Base-by-base conservation (phyloP, 2,888 invertebrate species). In the Schrankia costaestrigalis region DNA sequence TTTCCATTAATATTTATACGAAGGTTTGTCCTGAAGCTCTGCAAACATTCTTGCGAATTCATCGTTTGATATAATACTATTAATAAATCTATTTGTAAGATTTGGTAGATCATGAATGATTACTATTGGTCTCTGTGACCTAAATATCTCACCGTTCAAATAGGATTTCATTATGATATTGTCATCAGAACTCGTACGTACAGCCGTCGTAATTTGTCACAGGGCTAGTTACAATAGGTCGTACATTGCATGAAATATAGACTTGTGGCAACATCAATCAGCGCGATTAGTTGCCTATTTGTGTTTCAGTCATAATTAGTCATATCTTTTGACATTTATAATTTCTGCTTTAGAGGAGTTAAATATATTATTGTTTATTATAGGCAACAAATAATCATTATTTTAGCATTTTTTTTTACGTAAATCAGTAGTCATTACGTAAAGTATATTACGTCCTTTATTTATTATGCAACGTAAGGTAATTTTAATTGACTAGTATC, bases 201-300 rank as follows among this genome's bases (percentile, higher is more conserved):
- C 57, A 59, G 59, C 49, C 41, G 53, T 55, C 36, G 56, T 61
- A 71, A 74, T 79, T 78, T 75, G 76, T 75, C 74, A 77, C 48
- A 63, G 58, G 52, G 54, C 42, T 56, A 51, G 57, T 58, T 62
- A 82, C 81, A 82, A 83, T 81, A 53, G 72, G 62, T 54, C 54
- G 71, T 79, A 71, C 47, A 53, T 59, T 66, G 50, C 48, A 59
- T 72, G 68, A 76, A 69, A 72, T 79, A 77, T 71, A 53, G 56
- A 51, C 47, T 65, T 73, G 72, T 48, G 66, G 57, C 56, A 56
- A 56, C 52, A 59, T 56, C 50, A 35, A 60, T 66, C 65, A 51
- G 47, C 39, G 41, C 22, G 30, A 44, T 42, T 49, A 43, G 35
- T 37, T 38, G 25, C 28, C 38, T 30, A 50, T 51, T 39, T 35